phyloP scores from a whole-genome alignment of 2,888 invertebrate genomes.

The Xestia sexstrigata region DNA sequence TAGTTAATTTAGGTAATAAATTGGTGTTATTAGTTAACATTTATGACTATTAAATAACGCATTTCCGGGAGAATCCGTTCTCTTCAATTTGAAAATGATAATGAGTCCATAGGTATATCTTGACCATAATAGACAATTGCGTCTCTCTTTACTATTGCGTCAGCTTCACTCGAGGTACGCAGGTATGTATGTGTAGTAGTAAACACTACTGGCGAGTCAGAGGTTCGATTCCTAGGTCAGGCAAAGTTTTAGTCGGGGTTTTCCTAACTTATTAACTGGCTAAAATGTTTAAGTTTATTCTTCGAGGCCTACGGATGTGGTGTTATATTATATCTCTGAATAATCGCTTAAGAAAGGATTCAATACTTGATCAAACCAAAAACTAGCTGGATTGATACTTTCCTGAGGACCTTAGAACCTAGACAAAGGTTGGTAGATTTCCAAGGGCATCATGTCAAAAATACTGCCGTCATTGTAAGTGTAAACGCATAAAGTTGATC shows the following conservation, averaged over 20 bases:
- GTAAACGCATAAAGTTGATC: not conserved
- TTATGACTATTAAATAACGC: not conserved
- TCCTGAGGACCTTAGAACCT: not conserved
- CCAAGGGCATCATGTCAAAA: not conserved
- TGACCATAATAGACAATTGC: not conserved
- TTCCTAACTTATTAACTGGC: not conserved
- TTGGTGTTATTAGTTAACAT: not conserved
- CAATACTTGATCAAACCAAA: not conserved
- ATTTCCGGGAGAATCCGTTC: not conserved
- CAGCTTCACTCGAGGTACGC: not conserved
- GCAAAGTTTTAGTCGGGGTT: not conserved
- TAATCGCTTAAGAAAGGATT: too few relatives aligned
- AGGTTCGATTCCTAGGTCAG: not conserved
- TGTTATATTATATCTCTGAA: not conserved
- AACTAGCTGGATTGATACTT: not conserved
- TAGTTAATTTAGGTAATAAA: not conserved
- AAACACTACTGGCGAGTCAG: not conserved
- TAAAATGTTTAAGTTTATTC: not conserved
- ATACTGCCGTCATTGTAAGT: not conserved
- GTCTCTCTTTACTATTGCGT: not conserved
- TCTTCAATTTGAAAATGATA: not conserved
- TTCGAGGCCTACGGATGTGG: not conserved
- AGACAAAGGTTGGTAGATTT: not conserved
- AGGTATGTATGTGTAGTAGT: not conserved
- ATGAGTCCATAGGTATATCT: not conserved